A percentile compares a stretch with the other conserved stretches of the same genome.
These are phyloP conservation scores for Leptopilina drosophilae DNA, from an alignment of 2,888 invertebrate genomes.

Conservation along the genomic window DNA sequence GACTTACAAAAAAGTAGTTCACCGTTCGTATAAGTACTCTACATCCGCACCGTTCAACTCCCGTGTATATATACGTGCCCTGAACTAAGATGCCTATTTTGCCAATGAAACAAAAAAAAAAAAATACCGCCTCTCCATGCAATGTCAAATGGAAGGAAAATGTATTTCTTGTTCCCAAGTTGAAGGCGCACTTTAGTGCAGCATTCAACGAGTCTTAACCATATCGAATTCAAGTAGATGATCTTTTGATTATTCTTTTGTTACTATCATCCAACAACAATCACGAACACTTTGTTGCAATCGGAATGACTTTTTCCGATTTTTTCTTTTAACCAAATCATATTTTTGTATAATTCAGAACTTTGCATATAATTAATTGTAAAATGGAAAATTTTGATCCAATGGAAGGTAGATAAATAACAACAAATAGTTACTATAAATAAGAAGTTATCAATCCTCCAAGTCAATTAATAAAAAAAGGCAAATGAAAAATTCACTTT, in stretches of 20 bases:
- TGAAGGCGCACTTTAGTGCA: slow-evolving; percentile 14
- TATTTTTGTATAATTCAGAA: not conserved
- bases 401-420: too few relatives aligned
- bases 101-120: slow-evolving; percentile 51
- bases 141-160: slow-evolving; percentile 52
- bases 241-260: slow-evolving; percentile 27
- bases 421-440: too few relatives aligned
- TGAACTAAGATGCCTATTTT: slow-evolving; percentile 55
- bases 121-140: slow-evolving; percentile 47
- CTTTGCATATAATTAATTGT: too few relatives aligned
- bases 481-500: too few relatives aligned
- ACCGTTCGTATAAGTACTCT: slow-evolving; percentile 64
- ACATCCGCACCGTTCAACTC: slow-evolving; percentile 50
- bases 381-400: too few relatives aligned
- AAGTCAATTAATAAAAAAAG: too few relatives aligned
- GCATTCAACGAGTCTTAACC: slow-evolving; percentile 9
- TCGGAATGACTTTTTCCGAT: not conserved
- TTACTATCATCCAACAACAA: not conserved
- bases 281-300: not conserved
- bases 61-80: slow-evolving; percentile 48
- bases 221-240: slow-evolving; percentile 26
- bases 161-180: slow-evolving; percentile 51
- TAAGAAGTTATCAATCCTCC: too few relatives aligned
- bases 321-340: not conserved
- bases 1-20: slow-evolving; percentile 73